phyloP scores from a whole-genome alignment of 2,888 invertebrate genomes.

The Calameuta filiformis region DNA sequence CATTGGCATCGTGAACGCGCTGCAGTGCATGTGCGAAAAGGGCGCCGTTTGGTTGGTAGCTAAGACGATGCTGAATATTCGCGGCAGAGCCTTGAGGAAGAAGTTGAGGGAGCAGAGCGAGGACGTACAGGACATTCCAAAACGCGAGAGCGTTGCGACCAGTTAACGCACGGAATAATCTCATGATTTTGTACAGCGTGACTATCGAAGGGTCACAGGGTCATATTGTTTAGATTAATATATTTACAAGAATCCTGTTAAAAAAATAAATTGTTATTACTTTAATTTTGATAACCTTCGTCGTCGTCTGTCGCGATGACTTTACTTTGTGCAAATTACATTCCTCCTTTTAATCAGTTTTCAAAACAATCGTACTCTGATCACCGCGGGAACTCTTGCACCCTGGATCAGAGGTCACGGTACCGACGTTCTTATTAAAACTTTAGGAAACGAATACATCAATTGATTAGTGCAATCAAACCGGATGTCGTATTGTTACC shows the following conservation, averaged over 20 bases:
- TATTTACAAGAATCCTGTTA: constrained; percentile 1
- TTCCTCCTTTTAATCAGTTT: neutral
- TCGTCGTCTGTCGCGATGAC: neutral
- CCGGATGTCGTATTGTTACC: neutral
- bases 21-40: constrained; percentile 69
- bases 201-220: neutral
- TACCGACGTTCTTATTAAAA: neutral
- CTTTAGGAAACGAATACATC: neutral
- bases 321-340: neutral
- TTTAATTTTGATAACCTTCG: neutral
- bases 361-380: neutral
- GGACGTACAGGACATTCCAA: neutral
- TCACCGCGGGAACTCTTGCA: neutral
- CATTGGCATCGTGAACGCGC: constrained; percentile 66
- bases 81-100: constrained; percentile 71
- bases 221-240: neutral
- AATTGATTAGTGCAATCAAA: neutral
- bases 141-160: neutral
- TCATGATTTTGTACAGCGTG: neutral
- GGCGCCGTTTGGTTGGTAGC: constrained; percentile 74
- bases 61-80: constrained; percentile 75
- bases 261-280: constrained; percentile 7
- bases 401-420: neutral
- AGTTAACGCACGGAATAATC: neutral
- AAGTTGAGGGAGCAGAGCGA: constrained; percentile 36